Evolutionary conservation across 2,113 vertebrate genomes (phyloP), one percentile per base, ranked within the genome.

Genomic region (Nanger granti): DNA sequence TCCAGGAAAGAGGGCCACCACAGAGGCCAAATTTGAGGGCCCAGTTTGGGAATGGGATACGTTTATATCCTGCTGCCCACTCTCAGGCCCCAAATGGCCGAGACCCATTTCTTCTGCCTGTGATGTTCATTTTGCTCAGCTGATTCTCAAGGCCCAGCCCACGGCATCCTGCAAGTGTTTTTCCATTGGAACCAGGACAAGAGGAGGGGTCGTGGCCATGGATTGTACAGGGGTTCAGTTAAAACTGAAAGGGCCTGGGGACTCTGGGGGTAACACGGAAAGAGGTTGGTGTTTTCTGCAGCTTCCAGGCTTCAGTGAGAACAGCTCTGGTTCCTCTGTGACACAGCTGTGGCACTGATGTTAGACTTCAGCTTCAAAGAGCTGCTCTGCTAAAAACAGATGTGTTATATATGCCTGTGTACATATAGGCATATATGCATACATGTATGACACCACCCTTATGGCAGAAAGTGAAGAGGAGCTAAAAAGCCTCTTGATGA

Each of bases 371-470:
- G 64, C 84, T 91, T 66, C 60, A 10, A 83, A 90, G 55, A 54
- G 34, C 47, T 29, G 22, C 66, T 92, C 54, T 82, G 76, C 83
- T 89, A 44, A 90, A 89, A 86, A 87, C 14, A 64, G 54, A 57
- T 4, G 4, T 31, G 18, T n/a, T 29, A 0, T 5, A 5, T 22
- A 41, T 10, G 10, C 6, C 2, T 31, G 6, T 2, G 1, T 47
- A 0, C 34, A 6, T 54, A 5, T 10, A 14, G 7, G 18, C 18
- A 66, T 12, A 2, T 5, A 15, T 79, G 59, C 4, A 15, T 29
- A 15, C n/a, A 18, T 13, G 13, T 62, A 15, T 66, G 80, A 49
- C 11, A 12, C 49, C 11, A 49, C 49, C 49, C 49, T 49, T 49
- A 49, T 49, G 49, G 49, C 49, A 49, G 49, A 49, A 49, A 49